Conservation (phyloP, 2,113 vertebrate species). For the Ophiodon elongatus region DNA sequence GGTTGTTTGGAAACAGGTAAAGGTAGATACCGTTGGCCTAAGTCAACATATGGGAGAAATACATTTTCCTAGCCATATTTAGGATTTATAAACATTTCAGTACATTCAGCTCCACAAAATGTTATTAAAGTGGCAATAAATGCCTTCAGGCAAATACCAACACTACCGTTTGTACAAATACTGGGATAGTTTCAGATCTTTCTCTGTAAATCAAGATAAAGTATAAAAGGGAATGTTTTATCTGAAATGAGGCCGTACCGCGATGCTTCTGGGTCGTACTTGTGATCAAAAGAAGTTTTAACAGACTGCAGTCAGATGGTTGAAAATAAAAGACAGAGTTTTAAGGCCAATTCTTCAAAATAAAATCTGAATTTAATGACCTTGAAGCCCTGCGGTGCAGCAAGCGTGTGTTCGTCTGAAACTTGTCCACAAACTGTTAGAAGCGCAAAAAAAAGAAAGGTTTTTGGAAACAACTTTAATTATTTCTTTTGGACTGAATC, state of each 20-base stretch:
- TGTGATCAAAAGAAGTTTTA: neutral
- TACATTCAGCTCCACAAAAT: neutral
- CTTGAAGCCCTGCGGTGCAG: neutral
- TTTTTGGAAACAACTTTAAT: constrained; percentile 42
- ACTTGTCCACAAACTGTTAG: neutral
- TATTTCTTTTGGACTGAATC: constrained; percentile 70
- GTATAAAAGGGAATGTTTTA: neutral
- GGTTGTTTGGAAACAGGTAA: too few relatives aligned
- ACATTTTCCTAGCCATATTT: neutral
- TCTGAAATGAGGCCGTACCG: neutral
- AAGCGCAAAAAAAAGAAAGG: neutral
- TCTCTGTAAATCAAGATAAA: neutral
- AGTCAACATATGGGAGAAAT: neutral
- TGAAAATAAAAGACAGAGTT: neutral
- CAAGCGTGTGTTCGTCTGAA: neutral
- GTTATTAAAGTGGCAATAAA: neutral
- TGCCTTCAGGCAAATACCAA: neutral
- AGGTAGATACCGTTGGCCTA: neutral
- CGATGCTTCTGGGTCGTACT: too few relatives aligned
- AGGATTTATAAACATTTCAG: neutral
- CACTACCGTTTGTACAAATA: neutral
- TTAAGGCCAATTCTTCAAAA: neutral
- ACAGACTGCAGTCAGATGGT: neutral
- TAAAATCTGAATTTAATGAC: neutral
- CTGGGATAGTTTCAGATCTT: neutral